Base-by-base conservation (phyloP, 2,797 vertebrate genomes). In the Spinibarbus caldwelli region DNA sequence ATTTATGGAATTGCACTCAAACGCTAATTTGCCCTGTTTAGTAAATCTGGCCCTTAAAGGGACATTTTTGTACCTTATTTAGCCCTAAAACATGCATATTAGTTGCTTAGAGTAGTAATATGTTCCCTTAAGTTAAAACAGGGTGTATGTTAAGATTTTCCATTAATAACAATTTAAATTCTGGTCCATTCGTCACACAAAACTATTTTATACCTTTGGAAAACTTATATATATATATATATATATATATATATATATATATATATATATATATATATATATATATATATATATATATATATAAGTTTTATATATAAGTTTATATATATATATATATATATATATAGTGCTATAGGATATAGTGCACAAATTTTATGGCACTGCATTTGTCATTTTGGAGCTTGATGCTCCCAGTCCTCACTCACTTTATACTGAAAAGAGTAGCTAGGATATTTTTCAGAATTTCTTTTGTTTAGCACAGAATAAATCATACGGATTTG, bases 401-500 rank as follows among this genome's bases (percentile, higher is more conserved):
- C 29, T 75, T 75, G 72, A 23, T 9, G 5, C 21, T 17, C 15
- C 21, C 45, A 6, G 29, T 34, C 5, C 54, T 59, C 2, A 9
- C 21, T 66, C 59, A 66, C 26, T 79, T 64, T 79, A 45, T 23
- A 47, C 0, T 79, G 19, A 43, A 45, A 72, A 66, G 26, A 47
- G 3, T 23, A 29, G 38, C 41, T 29, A 29, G 26, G 5, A 79
- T 4, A 66, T 79, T 64, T 78, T 78, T 64, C 2, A 21, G 3
- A 78, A 29, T 12, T 62, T 38, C 77, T 45, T 79, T 79, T 79
- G 59, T 59, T 23, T 52, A 29, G 19, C 29, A 49, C 17, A n/a
- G 72, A 75, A 52, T 75, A 52, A 75, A 52, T 77, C 9, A 41
- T 17, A 47, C 5, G 11, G 78, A 66, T 66, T 79, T 66, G 41